Base-by-base conservation (phyloP, 2,888 invertebrate genomes). In the Andricus quercusramuli region DNA sequence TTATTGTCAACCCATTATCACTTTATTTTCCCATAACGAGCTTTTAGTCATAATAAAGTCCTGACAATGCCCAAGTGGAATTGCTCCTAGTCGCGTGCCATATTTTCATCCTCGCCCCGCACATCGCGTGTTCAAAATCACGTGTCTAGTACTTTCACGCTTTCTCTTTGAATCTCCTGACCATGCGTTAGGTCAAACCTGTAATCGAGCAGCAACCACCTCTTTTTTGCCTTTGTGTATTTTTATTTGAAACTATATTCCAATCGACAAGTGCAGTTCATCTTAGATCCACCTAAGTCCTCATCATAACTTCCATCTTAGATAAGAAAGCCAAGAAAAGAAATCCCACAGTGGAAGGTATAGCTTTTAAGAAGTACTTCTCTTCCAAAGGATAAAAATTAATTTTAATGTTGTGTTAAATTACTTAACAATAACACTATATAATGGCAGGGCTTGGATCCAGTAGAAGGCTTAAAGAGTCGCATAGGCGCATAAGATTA, bases 211-310 rank as follows among this genome's bases (percentile, higher is more conserved):
- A 25, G 29, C 70, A 44, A 51, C 29, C 25, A 51, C 5, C 51
- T 47, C 67, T 37, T 77, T 56, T 78, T 56, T 74, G 25, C 25
- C 32, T 70, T 62, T 13, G 41, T 59, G 47, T 79, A 29, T 68
- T 81, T 77, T 67, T 79, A 65, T 79, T 47, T 78, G 13, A 32
- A 56, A 78, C 67, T 67, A 22, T 37, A 8, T 37, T 8, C 37
- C 37, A 37, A 37, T 9, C 37, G 37, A 37, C 37, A 37, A 37
- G 37, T 37, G 37, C 37, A 0, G 37, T 37, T 37, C 37, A 8
- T 37, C 8, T 37, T 9, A 37, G 9, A 37, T 37, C 8, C 37
- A 37, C 37, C 8, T 37, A 32, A 65, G 20, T 29, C 6, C n/a
- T 37, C 13, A 41, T 56, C 41, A 25, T 41, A n/a, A 37, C 56